Conservation (phyloP, 2,113 vertebrate genomes). For the Pterophyllum scalare region DNA sequence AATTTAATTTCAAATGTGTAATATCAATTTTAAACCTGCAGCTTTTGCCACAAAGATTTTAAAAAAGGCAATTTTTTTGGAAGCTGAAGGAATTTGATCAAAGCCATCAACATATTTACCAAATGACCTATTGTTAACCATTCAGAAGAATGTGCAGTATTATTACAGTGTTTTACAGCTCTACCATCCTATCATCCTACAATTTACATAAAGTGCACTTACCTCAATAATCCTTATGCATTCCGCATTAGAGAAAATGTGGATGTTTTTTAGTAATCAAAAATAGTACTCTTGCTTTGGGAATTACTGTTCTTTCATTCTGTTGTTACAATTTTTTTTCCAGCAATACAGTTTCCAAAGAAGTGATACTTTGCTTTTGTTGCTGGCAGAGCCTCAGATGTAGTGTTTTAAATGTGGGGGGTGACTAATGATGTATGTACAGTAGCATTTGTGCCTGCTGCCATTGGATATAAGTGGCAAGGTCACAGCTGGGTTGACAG, state of each 20-base stretch:
- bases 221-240: slow-evolving; percentile 44
- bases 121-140: not conserved
- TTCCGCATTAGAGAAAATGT: not conserved
- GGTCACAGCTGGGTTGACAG: slow-evolving; percentile 73
- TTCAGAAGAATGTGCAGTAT: not conserved
- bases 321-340: not conserved
- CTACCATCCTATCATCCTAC: not conserved
- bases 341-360: slow-evolving; percentile 15
- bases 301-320: not conserved
- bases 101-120: not conserved
- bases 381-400: not conserved
- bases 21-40: not conserved
- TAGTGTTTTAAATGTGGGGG: slow-evolving; percentile 73
- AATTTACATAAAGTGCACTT: slow-evolving; percentile 12
- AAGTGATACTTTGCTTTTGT: slow-evolving; percentile 33
- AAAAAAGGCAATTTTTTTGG: not conserved
- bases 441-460: slow-evolving; percentile 71
- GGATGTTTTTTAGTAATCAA: not conserved
- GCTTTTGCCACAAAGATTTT: not conserved
- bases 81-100: not conserved
- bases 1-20: not conserved
- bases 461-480: slow-evolving; percentile 72
- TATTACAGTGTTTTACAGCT: not conserved
- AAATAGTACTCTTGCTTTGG: not conserved
- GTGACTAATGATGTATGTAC: slow-evolving; percentile 23